Evolutionary conservation across 2,113 vertebrate species (phyloP).

Genomic region (Scortum barcoo): DNA sequence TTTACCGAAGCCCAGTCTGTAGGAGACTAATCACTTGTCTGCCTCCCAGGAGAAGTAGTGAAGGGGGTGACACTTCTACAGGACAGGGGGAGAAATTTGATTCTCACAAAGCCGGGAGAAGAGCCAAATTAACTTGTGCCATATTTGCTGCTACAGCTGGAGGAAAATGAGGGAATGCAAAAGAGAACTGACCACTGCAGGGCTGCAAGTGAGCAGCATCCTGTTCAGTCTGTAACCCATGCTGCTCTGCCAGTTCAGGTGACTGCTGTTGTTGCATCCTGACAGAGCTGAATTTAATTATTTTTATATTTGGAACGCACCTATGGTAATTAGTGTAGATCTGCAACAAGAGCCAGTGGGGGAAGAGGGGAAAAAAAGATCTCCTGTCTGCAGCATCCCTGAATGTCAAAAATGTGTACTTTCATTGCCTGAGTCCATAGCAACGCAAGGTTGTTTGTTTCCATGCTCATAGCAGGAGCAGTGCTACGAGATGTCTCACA

Average conservation of each 20-base stretch:
- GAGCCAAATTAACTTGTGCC: slow-evolving; percentile 52
- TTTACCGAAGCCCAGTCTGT: slow-evolving; percentile 62
- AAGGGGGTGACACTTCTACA: slow-evolving; percentile 19
- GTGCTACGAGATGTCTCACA: slow-evolving; percentile 72
- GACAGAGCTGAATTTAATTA: slow-evolving; percentile 44
- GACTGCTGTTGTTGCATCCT: slow-evolving; percentile 6
- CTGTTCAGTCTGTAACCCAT: slow-evolving; percentile 19
- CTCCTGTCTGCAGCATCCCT: slow-evolving; percentile 55
- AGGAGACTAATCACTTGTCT: slow-evolving; percentile 66
- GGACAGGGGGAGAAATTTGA: slow-evolving; percentile 50
- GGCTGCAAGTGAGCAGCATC: slow-evolving; percentile 32
- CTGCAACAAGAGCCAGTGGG: slow-evolving; percentile 28
- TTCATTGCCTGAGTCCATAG: slow-evolving; percentile 64
- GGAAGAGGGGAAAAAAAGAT: slow-evolving; percentile 1
- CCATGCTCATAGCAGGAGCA: slow-evolving; percentile 60
- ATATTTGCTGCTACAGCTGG: slow-evolving; percentile 26
- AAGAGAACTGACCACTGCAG: slow-evolving; percentile 37
- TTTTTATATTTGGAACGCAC: slow-evolving; percentile 50
- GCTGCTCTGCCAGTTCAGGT: slow-evolving; percentile 8
- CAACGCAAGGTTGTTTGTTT: slow-evolving; percentile 71
- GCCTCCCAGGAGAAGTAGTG: slow-evolving; percentile 49
- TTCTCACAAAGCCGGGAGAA: slow-evolving; percentile 45
- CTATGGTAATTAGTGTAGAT: slow-evolving; percentile 52
- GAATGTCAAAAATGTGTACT: slow-evolving; percentile 64
- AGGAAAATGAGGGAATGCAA: slow-evolving; percentile 29